Percentiles rank a stretch among this genome's conserved stretches.
Evolutionary conservation across 2,797 vertebrate genomes (phyloP).

Genomic region (Anguilla anguilla): DNA sequence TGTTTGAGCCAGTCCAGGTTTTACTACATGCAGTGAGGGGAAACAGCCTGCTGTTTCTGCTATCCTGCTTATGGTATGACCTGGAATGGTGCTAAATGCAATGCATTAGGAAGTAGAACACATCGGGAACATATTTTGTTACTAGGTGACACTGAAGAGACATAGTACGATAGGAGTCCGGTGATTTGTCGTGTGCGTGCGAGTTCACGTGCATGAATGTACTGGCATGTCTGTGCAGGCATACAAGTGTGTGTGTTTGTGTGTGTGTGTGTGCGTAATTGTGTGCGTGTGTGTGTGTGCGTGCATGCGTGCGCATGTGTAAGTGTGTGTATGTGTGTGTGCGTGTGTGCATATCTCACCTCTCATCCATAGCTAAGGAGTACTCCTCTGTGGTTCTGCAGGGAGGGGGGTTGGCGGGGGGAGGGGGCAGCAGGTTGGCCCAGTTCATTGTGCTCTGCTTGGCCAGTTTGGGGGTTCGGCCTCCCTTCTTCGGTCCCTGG

Average conservation of each 20-base stretch:
- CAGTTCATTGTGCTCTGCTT: constrained; percentile 97
- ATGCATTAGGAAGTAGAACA: background rate
- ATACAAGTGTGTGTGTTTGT: constrained; percentile 43
- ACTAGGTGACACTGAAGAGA: background rate
- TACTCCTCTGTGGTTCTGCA: constrained; percentile 87
- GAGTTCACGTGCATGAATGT: constrained; percentile 35
- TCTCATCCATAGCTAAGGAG: constrained; percentile 84
- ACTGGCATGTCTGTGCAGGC: constrained; percentile 26
- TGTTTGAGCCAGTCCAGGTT: background rate
- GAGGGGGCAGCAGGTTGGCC: constrained; percentile 94
- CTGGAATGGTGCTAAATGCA: background rate
- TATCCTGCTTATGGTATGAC: background rate
- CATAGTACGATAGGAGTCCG: background rate
- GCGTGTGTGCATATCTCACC: constrained; percentile 69
- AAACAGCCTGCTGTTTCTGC: background rate
- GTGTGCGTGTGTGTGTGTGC: constrained; percentile 36
- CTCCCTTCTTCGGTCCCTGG: constrained; percentile 95
- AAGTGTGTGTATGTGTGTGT: constrained; percentile 44
- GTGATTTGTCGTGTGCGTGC: background rate
- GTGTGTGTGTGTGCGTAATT: constrained; percentile 43
- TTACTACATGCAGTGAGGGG: background rate
- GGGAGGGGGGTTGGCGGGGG: constrained; percentile 90
- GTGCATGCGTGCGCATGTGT: too few relatives aligned
- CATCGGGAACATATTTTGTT: background rate
- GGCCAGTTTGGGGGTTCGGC: constrained; percentile 86